Evolutionary conservation across 2,888 invertebrate species (phyloP), one percentile per base, ranked within the genome.

Genomic region (Hipparchia semele): DNA sequence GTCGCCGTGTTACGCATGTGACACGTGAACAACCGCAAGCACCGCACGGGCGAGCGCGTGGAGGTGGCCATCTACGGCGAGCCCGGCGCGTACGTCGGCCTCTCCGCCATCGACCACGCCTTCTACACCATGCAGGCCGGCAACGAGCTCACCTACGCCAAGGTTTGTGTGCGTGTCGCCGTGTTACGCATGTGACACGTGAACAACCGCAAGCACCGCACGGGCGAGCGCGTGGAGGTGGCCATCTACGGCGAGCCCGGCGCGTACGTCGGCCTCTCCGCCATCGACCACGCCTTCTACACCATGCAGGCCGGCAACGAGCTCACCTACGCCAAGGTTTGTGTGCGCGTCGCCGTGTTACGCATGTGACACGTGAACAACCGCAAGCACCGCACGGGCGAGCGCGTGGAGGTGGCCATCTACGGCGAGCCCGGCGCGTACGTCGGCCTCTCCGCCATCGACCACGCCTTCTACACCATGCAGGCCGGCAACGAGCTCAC

Each of bases 281-380:
- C 97, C 69, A 96, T 99, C 75, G 98, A 98, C 88, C 95, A 97
- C 82, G 96, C 98, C 45, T 97, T 98, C 88, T 98, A 97, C 89
- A 96, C 97, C 7, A 98, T 98, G 97, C 98, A 98, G 92, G 98
- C 98, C 12, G 98, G 98, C 66, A 98, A 98, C 87, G 98, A 98
- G 83, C 93, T 98, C 73, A 96, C 97, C 0, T 98, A 98, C 83
- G 97, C 98, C 0, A 97, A 97, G 91, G 96, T 97, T 83, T 78
- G 9, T 8, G 49, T 13, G 13, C 6, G 7, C 58, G 13, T 9
- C 4, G n/a, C 49, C 49, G 6, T 49, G 49, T 49, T 49, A 49
- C 49, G 49, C 49, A 23, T 23, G 23, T 23, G 23, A 23, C 95
- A 95, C 80, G 96, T 99, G 75, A 99, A 99, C 90, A 98, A 98